These are phyloP conservation scores for Oryzias javanicus DNA, from an alignment of 2,113 vertebrate genomes.

Conservation along the genomic window DNA sequence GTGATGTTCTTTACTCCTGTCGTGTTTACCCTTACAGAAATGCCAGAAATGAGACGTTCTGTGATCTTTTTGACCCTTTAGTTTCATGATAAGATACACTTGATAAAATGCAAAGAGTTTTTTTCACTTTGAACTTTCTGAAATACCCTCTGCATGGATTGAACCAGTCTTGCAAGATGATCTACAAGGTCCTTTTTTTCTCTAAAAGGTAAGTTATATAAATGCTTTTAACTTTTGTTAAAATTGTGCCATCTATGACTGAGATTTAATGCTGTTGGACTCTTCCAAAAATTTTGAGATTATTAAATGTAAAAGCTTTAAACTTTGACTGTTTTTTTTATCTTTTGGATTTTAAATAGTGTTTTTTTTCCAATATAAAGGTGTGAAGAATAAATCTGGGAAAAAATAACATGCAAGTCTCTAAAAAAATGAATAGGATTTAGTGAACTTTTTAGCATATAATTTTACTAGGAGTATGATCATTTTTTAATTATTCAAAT, in stretches of 20 bases:
- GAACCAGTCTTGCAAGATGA: conserved; percentile 20
- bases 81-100: neutral
- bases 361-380: no score
- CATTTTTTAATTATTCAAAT: no score
- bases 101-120: neutral
- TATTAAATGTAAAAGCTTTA: neutral
- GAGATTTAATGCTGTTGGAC: no score
- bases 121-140: neutral
- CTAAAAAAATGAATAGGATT: no score
- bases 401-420: no score
- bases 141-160: conserved; percentile 8
- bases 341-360: no score
- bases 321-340: no score
- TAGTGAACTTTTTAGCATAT: no score
- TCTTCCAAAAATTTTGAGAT: neutral
- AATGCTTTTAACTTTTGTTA: no score
- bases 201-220: conserved; percentile 54
- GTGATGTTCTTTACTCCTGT: conserved; percentile 24
- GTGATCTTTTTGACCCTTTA: conserved; percentile 4
- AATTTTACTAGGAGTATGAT: no score
- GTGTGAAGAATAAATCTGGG: no score
- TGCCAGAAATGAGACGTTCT: conserved; percentile 14
- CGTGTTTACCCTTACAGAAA: neutral
- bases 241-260: no score
- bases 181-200: conserved; percentile 32